Percentiles rank a stretch among this genome's conserved stretches.
These are phyloP conservation scores for Lophura nycthemera DNA, from an alignment of 2,113 vertebrate genomes.

Conservation along the genomic window DNA sequence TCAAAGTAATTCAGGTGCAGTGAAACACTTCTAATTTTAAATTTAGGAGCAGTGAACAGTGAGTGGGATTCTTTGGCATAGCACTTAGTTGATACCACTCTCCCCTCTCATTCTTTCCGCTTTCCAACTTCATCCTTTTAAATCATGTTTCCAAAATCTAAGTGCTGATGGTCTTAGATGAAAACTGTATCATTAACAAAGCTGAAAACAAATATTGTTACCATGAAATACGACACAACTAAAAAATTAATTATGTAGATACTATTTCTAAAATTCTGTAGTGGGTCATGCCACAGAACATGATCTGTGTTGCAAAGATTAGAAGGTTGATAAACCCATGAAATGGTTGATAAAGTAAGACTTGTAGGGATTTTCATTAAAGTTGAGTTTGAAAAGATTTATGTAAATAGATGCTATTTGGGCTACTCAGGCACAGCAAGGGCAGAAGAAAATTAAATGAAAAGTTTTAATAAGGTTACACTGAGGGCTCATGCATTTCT, in stretches of 20 bases:
- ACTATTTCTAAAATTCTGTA: background rate
- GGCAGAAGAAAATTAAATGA: background rate
- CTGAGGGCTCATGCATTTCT: background rate
- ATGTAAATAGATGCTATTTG: background rate
- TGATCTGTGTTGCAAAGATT: background rate
- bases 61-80: constrained; percentile 54
- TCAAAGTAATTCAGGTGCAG: constrained; percentile 75
- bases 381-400: background rate
- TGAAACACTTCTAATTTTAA: constrained; percentile 76
- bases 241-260: background rate
- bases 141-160: constrained; percentile 37
- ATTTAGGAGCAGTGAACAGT: constrained; percentile 72
- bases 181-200: constrained; percentile 8
- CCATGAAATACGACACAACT: background rate
- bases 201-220: background rate
- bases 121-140: constrained; percentile 33
- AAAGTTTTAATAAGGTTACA: background rate
- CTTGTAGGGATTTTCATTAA: background rate
- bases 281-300: background rate
- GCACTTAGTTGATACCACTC: constrained; percentile 4
- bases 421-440: background rate
- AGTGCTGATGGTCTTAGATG: background rate
- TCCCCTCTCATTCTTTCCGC: constrained; percentile 55
- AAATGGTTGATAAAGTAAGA: background rate
- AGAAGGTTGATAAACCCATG: background rate